These are phyloP conservation scores for Anniella stebbinsi DNA, from an alignment of 2,797 vertebrate species.

Conservation along the genomic window DNA sequence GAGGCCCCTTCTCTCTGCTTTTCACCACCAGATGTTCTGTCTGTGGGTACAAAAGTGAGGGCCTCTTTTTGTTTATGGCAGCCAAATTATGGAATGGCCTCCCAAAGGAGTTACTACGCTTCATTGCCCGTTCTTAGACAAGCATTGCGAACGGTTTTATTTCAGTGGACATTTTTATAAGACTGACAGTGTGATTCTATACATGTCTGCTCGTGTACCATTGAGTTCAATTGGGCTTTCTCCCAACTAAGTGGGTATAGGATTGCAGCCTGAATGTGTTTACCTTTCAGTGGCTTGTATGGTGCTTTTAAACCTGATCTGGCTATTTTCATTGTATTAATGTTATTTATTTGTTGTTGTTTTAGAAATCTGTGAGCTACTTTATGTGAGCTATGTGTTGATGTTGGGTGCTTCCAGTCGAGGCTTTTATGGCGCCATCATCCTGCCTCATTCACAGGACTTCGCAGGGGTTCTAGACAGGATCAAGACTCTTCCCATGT, in stretches of 20 bases:
- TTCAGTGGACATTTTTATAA: background rate
- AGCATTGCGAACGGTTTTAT: background rate
- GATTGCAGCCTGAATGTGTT: background rate
- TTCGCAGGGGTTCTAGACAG: no score
- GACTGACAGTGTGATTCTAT: no score
- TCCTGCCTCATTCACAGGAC: background rate
- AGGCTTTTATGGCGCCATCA: no score
- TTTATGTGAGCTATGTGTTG: background rate
- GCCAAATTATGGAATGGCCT: background rate
- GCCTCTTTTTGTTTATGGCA: background rate
- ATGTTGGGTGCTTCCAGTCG: no score
- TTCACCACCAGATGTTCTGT: background rate
- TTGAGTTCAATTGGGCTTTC: no score
- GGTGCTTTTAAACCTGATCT: background rate
- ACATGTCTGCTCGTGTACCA: no score
- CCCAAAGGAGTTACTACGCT: background rate
- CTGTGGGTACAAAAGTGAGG: background rate
- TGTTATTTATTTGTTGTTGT: background rate
- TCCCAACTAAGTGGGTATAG: no score
- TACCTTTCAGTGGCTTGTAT: background rate
- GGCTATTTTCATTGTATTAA: background rate
- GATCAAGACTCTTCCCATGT: no score
- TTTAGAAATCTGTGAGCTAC: background rate
- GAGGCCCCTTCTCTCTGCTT: background rate
- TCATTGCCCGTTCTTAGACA: background rate